phyloP scores from a whole-genome alignment of 2,113 vertebrate species.

The Amazona guildingii region DNA sequence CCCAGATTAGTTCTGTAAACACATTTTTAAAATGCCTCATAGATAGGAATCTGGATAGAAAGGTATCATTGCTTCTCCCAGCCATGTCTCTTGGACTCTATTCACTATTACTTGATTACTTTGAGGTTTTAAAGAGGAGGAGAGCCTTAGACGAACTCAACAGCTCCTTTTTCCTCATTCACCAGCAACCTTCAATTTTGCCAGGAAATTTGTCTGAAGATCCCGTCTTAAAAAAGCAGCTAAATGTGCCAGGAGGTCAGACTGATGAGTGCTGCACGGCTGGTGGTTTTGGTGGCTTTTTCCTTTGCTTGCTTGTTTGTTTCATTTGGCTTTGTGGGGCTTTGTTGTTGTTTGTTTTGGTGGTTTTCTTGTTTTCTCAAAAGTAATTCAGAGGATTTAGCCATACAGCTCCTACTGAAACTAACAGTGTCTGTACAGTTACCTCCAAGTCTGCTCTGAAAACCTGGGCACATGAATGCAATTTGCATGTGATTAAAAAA shows the following conservation, averaged over 20 bases:
- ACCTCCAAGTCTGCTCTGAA: not conserved
- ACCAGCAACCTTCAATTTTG: not conserved
- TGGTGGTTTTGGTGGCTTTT: not conserved
- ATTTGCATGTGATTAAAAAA: slow-evolving; percentile 32
- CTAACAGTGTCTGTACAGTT: not conserved
- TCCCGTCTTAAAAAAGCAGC: not conserved
- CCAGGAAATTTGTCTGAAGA: not conserved
- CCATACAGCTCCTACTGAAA: not conserved
- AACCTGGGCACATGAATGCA: not conserved
- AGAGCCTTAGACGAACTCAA: not conserved
- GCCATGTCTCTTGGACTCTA: not conserved
- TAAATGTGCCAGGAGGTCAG: not conserved
- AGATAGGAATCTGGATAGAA: not conserved
- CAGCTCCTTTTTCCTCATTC: not conserved
- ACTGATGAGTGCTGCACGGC: not conserved
- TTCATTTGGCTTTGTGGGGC: not conserved
- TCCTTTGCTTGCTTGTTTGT: not conserved
- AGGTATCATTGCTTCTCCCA: not conserved
- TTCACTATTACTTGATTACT: not conserved
- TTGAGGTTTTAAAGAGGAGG: not conserved
- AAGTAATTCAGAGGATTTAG: not conserved
- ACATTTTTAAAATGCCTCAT: not conserved
- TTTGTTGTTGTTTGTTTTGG: not conserved
- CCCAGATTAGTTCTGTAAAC: slow-evolving; percentile 4
- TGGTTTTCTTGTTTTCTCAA: not conserved